Evolutionary conservation across 2,888 invertebrate genomes (phyloP).

Genomic region (Standfussiana lucernea): DNA sequence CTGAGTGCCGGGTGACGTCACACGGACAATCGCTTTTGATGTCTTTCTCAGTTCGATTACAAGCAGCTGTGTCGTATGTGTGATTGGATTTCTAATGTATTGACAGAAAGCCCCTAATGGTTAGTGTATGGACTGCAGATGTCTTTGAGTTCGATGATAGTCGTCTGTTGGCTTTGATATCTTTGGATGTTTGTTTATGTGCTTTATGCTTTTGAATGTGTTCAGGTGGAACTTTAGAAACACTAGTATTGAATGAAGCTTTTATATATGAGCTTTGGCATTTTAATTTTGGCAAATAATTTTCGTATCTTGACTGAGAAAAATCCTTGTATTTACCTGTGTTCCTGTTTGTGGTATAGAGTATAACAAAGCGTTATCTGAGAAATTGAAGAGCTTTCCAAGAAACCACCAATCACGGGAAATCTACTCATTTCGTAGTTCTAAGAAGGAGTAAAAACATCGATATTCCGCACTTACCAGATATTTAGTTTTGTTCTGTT

Average conservation of each 20-base stretch:
- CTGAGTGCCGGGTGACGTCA: slow-evolving; percentile 67
- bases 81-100: slow-evolving; percentile 46
- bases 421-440: slow-evolving; percentile 6
- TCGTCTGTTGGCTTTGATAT: slow-evolving; percentile 23
- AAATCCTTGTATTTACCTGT: slow-evolving; percentile 1
- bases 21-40: slow-evolving; percentile 67
- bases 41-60: slow-evolving; percentile 50
- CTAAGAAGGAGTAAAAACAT: background rate
- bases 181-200: background rate
- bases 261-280: background rate
- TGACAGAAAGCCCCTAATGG: slow-evolving; percentile 28
- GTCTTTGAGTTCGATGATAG: slow-evolving; percentile 21
- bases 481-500: background rate
- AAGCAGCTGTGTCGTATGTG: slow-evolving; percentile 13
- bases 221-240: background rate
- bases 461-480: background rate
- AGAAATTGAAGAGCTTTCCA: background rate
- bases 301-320: background rate
- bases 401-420: background rate
- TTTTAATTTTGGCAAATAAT: background rate
- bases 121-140: slow-evolving; percentile 22
- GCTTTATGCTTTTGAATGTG: background rate
- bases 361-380: slow-evolving; percentile 1
- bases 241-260: background rate
- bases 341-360: background rate